Evolutionary conservation across 2,888 invertebrate species (phyloP).

Genomic region (Hartigia nigra): DNA sequence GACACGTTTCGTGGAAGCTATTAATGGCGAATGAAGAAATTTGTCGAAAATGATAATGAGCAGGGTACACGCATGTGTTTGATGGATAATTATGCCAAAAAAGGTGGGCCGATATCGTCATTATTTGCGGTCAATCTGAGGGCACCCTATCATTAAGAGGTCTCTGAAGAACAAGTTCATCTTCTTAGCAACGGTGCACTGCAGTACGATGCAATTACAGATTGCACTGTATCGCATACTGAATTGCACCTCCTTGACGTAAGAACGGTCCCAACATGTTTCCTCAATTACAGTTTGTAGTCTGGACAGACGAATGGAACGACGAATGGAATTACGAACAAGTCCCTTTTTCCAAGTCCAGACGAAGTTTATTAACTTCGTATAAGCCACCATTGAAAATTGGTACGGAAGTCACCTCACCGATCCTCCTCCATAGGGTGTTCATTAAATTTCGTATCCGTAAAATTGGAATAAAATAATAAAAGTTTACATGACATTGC

Average conservation of each 20-base stretch:
- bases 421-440: not conserved
- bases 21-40: not conserved
- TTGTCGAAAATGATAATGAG: not conserved
- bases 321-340: not conserved
- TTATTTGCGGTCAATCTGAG: not conserved
- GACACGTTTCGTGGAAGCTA: not conserved
- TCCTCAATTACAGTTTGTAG: not conserved
- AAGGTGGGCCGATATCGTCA: not conserved
- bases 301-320: not conserved
- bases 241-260: conserved; percentile 2
- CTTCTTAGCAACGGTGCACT: not conserved
- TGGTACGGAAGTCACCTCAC: not conserved
- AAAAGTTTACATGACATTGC: not conserved
- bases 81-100: not conserved
- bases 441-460: not conserved
- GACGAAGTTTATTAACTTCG: not conserved
- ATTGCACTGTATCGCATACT: not conserved
- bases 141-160: conserved; percentile 1
- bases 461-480: not conserved
- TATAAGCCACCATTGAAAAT: not conserved
- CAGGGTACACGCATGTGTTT: not conserved
- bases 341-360: not conserved
- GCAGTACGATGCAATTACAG: not conserved
- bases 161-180: not conserved
- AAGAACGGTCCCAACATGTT: not conserved